phyloP scores from a whole-genome alignment of 2,888 invertebrate species.

The Choreutis nemorana region DNA sequence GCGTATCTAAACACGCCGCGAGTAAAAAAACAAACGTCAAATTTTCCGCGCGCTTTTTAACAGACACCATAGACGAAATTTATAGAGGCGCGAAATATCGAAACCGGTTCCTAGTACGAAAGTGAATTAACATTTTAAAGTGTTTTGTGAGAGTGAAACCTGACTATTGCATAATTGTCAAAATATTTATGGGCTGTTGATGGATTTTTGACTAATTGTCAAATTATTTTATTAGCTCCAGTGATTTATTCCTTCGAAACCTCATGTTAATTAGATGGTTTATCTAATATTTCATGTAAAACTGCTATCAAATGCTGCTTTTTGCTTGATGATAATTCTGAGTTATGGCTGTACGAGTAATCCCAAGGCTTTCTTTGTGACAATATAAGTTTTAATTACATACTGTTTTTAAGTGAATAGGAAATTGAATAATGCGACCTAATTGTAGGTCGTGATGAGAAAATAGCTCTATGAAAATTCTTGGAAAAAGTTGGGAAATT shows the following conservation, averaged over 20 bases:
- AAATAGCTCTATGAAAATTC: slow-evolving; percentile 24
- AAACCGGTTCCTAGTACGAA: slow-evolving; percentile 47
- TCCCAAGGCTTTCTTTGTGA: slow-evolving; percentile 17
- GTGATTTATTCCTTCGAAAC: too few species aligned
- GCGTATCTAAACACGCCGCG: slow-evolving; percentile 19
- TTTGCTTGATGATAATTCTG: slow-evolving; percentile 5
- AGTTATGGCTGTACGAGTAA: slow-evolving; percentile 22
- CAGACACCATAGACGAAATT: slow-evolving; percentile 17
- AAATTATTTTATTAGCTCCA: slow-evolving; percentile 16
- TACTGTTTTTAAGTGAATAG: slow-evolving; percentile 16
- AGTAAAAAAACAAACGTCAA: slow-evolving; percentile 25
- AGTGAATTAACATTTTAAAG: slow-evolving; percentile 52
- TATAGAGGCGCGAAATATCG: slow-evolving; percentile 22
- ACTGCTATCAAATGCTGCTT: background rate
- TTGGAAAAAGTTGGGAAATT: slow-evolving; percentile 28
- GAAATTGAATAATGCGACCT: slow-evolving; percentile 22
- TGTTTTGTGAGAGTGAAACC: slow-evolving; percentile 53
- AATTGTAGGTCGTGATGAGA: slow-evolving; percentile 22
- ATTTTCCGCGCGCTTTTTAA: slow-evolving; percentile 29
- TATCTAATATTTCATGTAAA: background rate
- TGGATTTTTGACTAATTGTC: slow-evolving; percentile 24
- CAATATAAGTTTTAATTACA: slow-evolving; percentile 5
- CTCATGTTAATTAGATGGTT: background rate
- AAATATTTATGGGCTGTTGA: slow-evolving; percentile 24
- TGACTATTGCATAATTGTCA: slow-evolving; percentile 39